Evolutionary conservation across 2,888 invertebrate species (phyloP), one percentile per base, ranked within the genome.

Genomic region (Octodonta nipae): DNA sequence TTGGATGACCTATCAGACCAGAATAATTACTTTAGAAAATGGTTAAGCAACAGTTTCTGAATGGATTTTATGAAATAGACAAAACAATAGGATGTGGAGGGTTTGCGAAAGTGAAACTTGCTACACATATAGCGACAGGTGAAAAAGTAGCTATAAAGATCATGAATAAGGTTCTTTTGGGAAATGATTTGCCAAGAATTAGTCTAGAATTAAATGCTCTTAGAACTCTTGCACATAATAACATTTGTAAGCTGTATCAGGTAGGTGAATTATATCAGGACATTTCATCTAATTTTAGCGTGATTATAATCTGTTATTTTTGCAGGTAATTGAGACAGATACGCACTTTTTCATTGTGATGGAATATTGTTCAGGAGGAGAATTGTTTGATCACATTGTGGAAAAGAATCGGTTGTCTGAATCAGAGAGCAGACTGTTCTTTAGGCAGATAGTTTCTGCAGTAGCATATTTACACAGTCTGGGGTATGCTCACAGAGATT

Each of bases 351-450:
- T 76, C 54, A 70, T 86, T 57, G 65, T 84, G n/a, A 69, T 85
- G 52, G 85, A 85, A 65, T 81, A 84, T 52, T 85, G 84, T 51
- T 75, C 78, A 22, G 83, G 83, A 22, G 85, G 85, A 22, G 85
- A 85, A 61, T 61, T 86, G 35, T 86, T 86, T 61, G 85, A 85
- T 62, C 83, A 85, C 51, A 85, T 86, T 40, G 81, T 85, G 22
- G 74, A 78, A 46, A 77, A 75, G 49, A 79, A 77, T 46, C 64
- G 75, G 31, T 60, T 86, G 8, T 65, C 68, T 10, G 84, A 84
- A 60, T 61, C 67, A 7, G 81, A 84, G 56, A 79, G 82, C 3
- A 60, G 79, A n/a, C 64, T 68, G 41, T 81, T 83, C 54, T 84
- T 85, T 55, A 64, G 81, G 29, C 83, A 85, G 56, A 79, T 85